Evolutionary conservation across 2,888 invertebrate species (phyloP).

Genomic region (Thymelicus sylvestris): DNA sequence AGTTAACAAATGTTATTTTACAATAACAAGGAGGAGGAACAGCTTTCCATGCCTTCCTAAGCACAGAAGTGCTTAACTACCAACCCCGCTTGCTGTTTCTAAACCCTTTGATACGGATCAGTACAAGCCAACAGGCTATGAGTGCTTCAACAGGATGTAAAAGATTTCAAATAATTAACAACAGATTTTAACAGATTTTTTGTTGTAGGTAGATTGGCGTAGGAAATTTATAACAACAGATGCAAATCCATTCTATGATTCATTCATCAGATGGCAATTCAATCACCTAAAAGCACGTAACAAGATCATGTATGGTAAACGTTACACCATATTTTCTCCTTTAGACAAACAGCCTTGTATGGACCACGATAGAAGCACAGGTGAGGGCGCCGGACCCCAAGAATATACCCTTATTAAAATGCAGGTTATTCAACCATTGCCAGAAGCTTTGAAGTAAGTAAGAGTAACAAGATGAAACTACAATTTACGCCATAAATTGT

Average conservation of each 20-base stretch:
- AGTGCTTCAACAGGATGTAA: too few species aligned
- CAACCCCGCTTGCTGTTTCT: too few species aligned
- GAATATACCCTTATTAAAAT: conserved; percentile 99
- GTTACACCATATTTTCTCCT: conserved; percentile 98
- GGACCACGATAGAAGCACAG: conserved; percentile 98
- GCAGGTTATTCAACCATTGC: conserved; percentile 90
- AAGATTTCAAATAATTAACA: too few species aligned
- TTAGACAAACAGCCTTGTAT: conserved; percentile 99
- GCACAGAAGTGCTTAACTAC: too few species aligned
- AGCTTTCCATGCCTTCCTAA: too few species aligned
- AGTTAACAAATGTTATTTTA: background rate
- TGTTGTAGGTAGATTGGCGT: conserved; percentile 96
- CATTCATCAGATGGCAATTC: conserved; percentile 99
- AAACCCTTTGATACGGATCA: too few species aligned
- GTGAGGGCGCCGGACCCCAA: conserved; percentile 99
- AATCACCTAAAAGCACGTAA: conserved; percentile 92
- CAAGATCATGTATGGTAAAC: conserved; percentile 98
- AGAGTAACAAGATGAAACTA: too few species aligned
- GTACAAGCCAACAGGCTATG: too few species aligned
- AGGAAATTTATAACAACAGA: conserved; percentile 99
- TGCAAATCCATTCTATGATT: conserved; percentile 98
- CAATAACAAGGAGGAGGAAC: too few species aligned
- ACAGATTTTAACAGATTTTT: conserved; percentile 21
- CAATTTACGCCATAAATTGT: too few species aligned
- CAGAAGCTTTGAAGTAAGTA: conserved; percentile 87